Conservation (phyloP, 2,113 vertebrate species). For the Cynocephalus volans region DNA sequence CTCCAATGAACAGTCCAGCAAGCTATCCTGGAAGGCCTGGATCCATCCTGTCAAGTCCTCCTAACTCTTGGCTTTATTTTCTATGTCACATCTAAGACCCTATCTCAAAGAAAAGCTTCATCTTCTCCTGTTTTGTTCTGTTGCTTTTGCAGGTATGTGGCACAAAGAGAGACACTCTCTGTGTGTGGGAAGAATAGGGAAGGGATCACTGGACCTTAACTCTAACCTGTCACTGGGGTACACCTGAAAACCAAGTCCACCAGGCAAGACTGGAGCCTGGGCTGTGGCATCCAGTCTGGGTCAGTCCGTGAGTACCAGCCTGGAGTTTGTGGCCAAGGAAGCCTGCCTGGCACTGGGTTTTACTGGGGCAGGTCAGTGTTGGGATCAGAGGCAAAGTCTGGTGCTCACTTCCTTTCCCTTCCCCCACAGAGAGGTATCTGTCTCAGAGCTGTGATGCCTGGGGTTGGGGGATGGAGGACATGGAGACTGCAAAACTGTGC, state of each 20-base stretch:
- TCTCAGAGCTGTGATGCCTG: not conserved
- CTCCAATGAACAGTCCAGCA: too few species aligned
- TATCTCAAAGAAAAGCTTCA: too few species aligned
- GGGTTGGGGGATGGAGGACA: not conserved
- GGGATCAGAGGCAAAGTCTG: not conserved
- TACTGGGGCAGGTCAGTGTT: not conserved
- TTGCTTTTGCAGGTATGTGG: too few species aligned
- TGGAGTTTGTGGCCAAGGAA: not conserved
- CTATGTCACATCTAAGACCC: too few species aligned
- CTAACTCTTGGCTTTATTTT: too few species aligned
- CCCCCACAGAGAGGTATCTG: not conserved
- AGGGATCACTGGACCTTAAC: too few species aligned
- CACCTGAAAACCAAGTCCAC: not conserved
- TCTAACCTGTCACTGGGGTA: not conserved
- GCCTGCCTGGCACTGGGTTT: not conserved
- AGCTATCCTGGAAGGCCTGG: too few species aligned
- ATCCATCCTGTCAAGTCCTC: too few species aligned
- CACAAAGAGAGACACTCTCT: too few species aligned
- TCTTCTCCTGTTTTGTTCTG: too few species aligned
- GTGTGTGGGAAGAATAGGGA: too few species aligned
- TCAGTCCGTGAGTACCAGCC: not conserved
- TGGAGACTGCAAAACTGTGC: not conserved
- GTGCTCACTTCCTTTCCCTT: not conserved
- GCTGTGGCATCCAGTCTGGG: not conserved
- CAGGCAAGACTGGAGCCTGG: not conserved